Conservation (phyloP, 2,888 invertebrate species). For the Tenthredo distinguenda region DNA sequence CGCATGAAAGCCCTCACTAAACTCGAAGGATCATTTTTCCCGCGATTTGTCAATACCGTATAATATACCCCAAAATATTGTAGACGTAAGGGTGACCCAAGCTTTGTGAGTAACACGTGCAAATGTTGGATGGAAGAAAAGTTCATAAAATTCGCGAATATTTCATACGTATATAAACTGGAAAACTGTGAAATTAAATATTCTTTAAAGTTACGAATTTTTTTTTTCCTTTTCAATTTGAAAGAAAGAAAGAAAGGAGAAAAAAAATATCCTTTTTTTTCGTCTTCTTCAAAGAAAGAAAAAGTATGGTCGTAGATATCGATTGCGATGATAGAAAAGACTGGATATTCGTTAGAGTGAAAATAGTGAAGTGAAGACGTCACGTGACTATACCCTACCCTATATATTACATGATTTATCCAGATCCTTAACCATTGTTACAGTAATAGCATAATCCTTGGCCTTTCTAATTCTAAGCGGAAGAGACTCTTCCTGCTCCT, state of each 20-base stretch:
- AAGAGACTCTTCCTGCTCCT: conserved; percentile 34
- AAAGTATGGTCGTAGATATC: no score
- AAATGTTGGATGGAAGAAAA: background rate
- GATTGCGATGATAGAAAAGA: background rate
- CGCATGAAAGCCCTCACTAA: background rate
- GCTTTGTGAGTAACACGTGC: background rate
- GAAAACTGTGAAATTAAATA: background rate
- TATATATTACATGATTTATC: conserved; percentile 10
- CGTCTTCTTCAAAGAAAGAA: background rate
- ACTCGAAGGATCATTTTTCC: conserved; percentile 13
- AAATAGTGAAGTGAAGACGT: background rate
- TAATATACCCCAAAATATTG: background rate
- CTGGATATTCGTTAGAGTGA: background rate
- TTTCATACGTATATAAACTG: background rate
- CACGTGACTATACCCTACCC: background rate
- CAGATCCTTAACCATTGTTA: conserved; percentile 1
- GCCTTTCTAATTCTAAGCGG: conserved; percentile 31
- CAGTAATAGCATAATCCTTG: conserved; percentile 36
- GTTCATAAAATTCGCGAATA: background rate
- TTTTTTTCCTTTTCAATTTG: background rate
- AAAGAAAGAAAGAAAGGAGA: background rate
- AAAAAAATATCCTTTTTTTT: background rate
- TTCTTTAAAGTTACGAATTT: background rate
- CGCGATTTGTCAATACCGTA: conserved; percentile 16
- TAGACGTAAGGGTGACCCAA: background rate